A percentile compares a stretch with the other conserved stretches of the same genome.
These are phyloP conservation scores for Hyperoodon ampullatus DNA, from an alignment of 2,113 vertebrate species.

Conservation along the genomic window DNA sequence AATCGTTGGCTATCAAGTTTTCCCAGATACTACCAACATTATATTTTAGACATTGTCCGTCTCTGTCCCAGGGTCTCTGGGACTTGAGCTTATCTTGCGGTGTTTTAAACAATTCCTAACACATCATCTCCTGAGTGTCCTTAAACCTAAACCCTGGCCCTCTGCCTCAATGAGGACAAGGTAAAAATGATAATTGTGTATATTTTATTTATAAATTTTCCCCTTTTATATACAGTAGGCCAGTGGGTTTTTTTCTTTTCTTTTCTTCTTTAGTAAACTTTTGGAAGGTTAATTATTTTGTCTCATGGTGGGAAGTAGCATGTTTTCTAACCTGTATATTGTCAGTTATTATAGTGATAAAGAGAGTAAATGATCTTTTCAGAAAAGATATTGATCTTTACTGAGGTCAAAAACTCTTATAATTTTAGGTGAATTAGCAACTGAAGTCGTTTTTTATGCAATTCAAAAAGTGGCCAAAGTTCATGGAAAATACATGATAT, in stretches of 20 bases:
- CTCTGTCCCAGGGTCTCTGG: background rate
- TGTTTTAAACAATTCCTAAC: background rate
- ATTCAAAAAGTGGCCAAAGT: slow-evolving; percentile 3
- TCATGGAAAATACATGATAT: background rate
- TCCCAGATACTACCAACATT: background rate
- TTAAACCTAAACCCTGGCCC: background rate
- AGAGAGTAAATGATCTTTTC: background rate
- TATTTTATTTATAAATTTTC: background rate
- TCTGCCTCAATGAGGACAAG: background rate
- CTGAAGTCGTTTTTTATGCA: background rate
- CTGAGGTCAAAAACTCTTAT: slow-evolving; percentile 1
- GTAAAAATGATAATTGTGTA: background rate
- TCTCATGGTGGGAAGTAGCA: background rate
- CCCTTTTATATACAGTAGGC: background rate
- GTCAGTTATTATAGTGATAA: background rate
- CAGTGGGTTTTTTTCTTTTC: background rate
- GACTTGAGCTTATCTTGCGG: background rate
- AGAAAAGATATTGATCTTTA: background rate
- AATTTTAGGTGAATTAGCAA: slow-evolving; percentile 35
- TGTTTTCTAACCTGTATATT: background rate
- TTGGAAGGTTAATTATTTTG: slow-evolving; percentile 6
- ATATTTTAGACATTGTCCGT: background rate
- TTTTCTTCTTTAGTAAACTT: background rate
- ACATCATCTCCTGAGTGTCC: background rate
- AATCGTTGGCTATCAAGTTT: background rate